These are phyloP conservation scores for Drosophila fungiperda DNA, from an alignment of 2,888 invertebrate genomes.

Conservation along the genomic window DNA sequence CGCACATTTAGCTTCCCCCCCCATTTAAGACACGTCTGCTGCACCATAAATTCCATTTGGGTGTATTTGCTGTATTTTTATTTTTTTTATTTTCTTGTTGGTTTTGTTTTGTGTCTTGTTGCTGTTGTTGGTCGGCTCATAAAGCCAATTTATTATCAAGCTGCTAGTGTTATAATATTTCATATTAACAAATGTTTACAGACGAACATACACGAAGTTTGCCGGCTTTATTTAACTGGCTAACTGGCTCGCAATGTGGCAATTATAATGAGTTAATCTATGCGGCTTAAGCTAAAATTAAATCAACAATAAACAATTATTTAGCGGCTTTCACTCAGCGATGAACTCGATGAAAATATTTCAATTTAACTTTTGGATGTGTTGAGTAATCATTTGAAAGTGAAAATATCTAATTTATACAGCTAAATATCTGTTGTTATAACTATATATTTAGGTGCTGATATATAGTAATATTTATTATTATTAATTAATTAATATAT, in stretches of 20 bases:
- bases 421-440: not conserved
- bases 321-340: constrained; percentile 5
- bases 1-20: constrained; percentile 12
- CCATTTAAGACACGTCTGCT: constrained; percentile 43
- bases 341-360: constrained; percentile 24
- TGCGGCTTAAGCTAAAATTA: constrained; percentile 40
- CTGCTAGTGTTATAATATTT: constrained; percentile 66
- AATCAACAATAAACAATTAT: constrained; percentile 32
- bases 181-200: constrained; percentile 66
- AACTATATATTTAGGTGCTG: too few relatives aligned
- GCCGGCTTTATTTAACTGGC: not conserved
- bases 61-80: constrained; percentile 25
- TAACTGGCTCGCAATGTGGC: constrained; percentile 10
- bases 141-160: constrained; percentile 69
- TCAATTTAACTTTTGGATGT: not conserved
- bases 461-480: too few relatives aligned
- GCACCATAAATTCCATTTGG: constrained; percentile 65
- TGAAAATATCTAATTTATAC: not conserved
- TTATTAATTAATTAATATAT: too few relatives aligned
- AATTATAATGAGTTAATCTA: constrained; percentile 47
- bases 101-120: constrained; percentile 59
- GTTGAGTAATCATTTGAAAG: not conserved
- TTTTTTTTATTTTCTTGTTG: constrained; percentile 20
- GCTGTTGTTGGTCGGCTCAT: constrained; percentile 51
- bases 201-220: constrained; percentile 27